phyloP scores from a whole-genome alignment of 1,140 invertebrate species.

The Platyscapa corneri region DNA sequence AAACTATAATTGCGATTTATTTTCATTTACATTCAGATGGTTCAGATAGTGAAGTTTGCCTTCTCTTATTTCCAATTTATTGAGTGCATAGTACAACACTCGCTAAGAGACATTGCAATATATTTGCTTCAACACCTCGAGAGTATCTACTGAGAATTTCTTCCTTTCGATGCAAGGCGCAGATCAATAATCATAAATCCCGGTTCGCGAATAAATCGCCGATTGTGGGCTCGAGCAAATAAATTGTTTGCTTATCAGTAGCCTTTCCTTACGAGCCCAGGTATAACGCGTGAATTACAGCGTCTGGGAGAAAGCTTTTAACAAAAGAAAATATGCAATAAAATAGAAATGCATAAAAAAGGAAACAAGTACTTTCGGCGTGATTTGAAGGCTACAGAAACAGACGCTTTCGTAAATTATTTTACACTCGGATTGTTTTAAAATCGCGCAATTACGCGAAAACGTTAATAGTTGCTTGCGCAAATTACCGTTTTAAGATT shows the following conservation, averaged over 20 bases:
- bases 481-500: not conserved
- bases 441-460: not conserved
- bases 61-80: constrained; percentile 52
- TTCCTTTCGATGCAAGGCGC: constrained; percentile 46
- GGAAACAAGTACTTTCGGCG: constrained; percentile 2
- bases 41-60: constrained; percentile 27
- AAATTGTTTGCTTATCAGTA: constrained; percentile 52
- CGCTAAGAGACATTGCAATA: constrained; percentile 57
- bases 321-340: constrained; percentile 23
- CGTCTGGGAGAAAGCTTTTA: constrained; percentile 41
- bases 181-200: constrained; percentile 52
- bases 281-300: constrained; percentile 40
- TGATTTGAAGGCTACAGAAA: constrained; percentile 22
- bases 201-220: constrained; percentile 32
- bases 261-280: constrained; percentile 35
- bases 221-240: constrained; percentile 43
- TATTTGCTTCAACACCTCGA: constrained; percentile 57
- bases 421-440: not conserved
- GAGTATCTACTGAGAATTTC: constrained; percentile 41
- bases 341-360: constrained; percentile 4
- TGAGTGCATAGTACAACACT: constrained; percentile 26
- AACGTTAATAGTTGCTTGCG: not conserved
- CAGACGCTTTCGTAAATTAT: not conserved
- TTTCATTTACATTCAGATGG: constrained; percentile 40
- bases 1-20: constrained; percentile 52